A percentile compares a stretch with the other conserved stretches of the same genome.
Conservation (phyloP, 1,140 invertebrate genomes). For the Cydia splendana region DNA sequence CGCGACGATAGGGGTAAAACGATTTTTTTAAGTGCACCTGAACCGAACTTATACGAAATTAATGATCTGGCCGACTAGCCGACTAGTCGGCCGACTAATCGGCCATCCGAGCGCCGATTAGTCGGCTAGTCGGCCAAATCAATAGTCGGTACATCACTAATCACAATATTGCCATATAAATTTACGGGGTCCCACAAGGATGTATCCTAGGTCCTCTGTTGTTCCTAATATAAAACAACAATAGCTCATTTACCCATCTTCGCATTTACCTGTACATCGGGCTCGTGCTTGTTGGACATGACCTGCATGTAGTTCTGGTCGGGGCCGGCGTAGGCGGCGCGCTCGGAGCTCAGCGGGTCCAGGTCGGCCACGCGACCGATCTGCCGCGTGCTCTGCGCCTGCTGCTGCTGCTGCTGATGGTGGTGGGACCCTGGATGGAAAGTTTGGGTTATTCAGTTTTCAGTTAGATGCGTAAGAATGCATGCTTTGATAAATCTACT, state of each 20-base stretch:
- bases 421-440: slow-evolving; percentile 55
- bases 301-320: slow-evolving; percentile 50
- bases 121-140: too few relatives aligned
- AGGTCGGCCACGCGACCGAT: slow-evolving; percentile 97
- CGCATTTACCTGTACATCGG: slow-evolving; percentile 35
- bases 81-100: too few relatives aligned
- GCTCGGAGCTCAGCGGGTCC: slow-evolving; percentile 94
- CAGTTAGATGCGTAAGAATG: too few relatives aligned
- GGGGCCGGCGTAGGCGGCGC: slow-evolving; percentile 59
- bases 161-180: not conserved
- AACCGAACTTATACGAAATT: too few relatives aligned
- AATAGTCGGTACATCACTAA: too few relatives aligned
- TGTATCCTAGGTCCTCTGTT: not conserved
- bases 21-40: too few relatives aligned
- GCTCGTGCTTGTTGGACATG: slow-evolving; percentile 12
- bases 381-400: slow-evolving; percentile 79
- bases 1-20: too few relatives aligned
- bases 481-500: too few relatives aligned
- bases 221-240: not conserved
- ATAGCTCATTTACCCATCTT: too few relatives aligned
- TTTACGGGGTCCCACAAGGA: not conserved
- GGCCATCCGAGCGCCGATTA: too few relatives aligned
- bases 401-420: slow-evolving; percentile 47
- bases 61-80: too few relatives aligned
- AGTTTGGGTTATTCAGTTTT: too few relatives aligned